Conservation (phyloP, 2,797 vertebrate genomes). For the Hafferia zeledoni region DNA sequence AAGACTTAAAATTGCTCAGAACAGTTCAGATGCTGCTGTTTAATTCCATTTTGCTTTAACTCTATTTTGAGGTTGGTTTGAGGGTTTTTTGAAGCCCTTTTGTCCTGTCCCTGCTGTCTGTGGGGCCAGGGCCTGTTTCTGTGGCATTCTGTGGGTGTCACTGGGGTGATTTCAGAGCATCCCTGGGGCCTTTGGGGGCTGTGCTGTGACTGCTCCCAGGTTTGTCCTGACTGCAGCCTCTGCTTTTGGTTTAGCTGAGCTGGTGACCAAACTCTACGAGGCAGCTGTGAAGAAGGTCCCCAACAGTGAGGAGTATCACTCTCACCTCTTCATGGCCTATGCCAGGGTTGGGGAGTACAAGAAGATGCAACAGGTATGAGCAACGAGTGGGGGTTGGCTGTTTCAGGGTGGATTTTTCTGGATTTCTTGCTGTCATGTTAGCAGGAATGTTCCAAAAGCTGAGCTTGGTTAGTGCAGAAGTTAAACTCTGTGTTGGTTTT, state of each 20-base stretch:
- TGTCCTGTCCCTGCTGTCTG: not conserved
- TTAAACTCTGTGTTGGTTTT: not conserved
- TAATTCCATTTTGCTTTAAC: not conserved
- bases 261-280: constrained; percentile 97
- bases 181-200: not conserved
- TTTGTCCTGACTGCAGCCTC: constrained; percentile 14
- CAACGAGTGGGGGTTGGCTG: not conserved
- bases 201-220: not conserved
- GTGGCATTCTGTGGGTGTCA: not conserved
- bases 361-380: constrained; percentile 96
- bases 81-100: not conserved
- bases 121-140: not conserved
- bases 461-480: not conserved
- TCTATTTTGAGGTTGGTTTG: not conserved
- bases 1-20: not conserved
- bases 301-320: constrained; percentile 96
- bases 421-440: rapidly evolving
- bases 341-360: constrained; percentile 98
- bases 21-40: not conserved
- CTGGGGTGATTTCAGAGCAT: not conserved
- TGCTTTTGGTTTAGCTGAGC: constrained; percentile 85
- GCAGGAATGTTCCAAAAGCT: not conserved
- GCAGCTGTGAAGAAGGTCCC: constrained; percentile 97
- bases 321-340: constrained; percentile 98
- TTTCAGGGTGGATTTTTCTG: not conserved